phyloP scores from a whole-genome alignment of 2,797 vertebrate genomes.

The Micromesistius poutassou region DNA sequence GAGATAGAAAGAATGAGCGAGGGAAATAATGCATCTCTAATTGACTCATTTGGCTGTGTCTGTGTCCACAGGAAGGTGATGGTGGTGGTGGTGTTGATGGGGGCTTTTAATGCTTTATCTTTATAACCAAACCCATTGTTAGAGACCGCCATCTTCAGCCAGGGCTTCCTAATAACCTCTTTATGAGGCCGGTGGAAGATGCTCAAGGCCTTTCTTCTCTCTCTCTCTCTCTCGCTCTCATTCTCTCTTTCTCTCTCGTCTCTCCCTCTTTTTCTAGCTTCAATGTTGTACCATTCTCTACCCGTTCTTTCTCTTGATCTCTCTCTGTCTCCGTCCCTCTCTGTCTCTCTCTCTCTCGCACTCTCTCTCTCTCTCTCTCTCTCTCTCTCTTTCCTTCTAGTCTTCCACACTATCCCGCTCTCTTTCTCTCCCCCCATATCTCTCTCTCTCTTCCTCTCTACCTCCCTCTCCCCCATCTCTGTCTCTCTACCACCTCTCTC shows the following conservation, averaged over 20 bases:
- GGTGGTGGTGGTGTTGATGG: constrained; percentile 23
- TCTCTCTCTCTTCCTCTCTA: not conserved
- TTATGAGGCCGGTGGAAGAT: constrained; percentile 92
- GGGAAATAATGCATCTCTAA: constrained; percentile 97
- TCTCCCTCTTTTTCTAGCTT: no score
- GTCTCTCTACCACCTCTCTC: no score
- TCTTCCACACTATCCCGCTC: no score
- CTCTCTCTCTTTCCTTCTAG: not conserved
- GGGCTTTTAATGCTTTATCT: constrained; percentile 99
- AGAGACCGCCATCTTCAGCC: constrained; percentile 82
- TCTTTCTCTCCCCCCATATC: not conserved
- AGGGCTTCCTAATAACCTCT: constrained; percentile 98
- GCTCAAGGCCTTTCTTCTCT: constrained; percentile 80
- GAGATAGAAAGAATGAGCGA: no score
- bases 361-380: constrained; percentile 53
- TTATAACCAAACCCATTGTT: constrained; percentile 99
- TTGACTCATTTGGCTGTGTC: constrained; percentile 99
- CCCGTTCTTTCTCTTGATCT: constrained; percentile 40
- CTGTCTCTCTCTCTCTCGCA: not conserved
- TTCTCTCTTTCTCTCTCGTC: no score
- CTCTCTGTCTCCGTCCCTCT: not conserved
- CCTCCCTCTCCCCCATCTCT: not conserved
- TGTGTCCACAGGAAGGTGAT: constrained; percentile 94
- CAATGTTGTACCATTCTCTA: no score
- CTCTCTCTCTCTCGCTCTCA: no score